Base-by-base conservation (phyloP, 2,113 vertebrate genomes). In the Fulica atra region DNA sequence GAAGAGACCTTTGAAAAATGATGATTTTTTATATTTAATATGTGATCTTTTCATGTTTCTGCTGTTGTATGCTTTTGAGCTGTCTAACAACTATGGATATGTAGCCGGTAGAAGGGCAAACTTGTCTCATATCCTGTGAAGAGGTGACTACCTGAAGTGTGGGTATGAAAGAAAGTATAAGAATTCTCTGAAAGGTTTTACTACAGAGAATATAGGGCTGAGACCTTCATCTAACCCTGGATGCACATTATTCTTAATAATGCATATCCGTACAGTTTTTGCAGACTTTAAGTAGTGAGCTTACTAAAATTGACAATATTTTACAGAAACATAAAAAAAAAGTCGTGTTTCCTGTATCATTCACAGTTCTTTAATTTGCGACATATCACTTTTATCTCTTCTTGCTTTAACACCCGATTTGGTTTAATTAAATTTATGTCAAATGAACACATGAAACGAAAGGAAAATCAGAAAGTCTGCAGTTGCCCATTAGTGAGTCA, bases 351-450 rank as follows among this genome's bases (percentile, higher is more conserved):
- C 98, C 97, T 98, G 96, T 98, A 97, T 98, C 97, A 97, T 97
- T 98, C 95, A 95, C 96, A 95, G 96, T 97, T 98, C 98, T 98
- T 98, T 98, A 98, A 98, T 98, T 98, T 98, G 98, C 25, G 92
- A 97, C 97, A 97, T 98, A 98, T 98, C 97, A 96, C 98, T 98
- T 98, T 98, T 98, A 98, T 98, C 98, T 98, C 90, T 65, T 97
- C 95, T 98, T 98, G 96, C 98, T 98, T 98, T 98, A 98, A 98
- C 97, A 98, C 95, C 94, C 98, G 98, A 98, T 98, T 98, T 98
- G 97, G 95, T 98, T 98, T 98, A 98, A 98, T 98, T 98, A 98
- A 98, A 98, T 98, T 98, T 98, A 98, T 98, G 98, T 98, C 98
- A 98, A 98, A 98, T 98, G 98, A 98, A 98, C 96, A 98, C 97